These are phyloP conservation scores for Zoanthus sansibaricus DNA, from an alignment of 92 coral and sea anemone species.

Conservation along the genomic window DNA sequence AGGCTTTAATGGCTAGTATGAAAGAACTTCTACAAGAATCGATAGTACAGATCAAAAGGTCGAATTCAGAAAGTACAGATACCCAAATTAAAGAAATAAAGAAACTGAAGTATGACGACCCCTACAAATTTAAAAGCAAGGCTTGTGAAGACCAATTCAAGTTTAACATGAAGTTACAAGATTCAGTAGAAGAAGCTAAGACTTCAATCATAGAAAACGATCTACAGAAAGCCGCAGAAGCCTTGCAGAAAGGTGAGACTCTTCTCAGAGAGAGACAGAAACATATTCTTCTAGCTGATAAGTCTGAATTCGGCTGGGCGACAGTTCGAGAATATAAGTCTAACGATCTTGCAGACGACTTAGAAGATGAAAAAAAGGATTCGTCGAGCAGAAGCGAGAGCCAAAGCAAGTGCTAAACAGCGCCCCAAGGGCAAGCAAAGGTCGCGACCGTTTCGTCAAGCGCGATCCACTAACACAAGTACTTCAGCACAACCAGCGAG, in stretches of 20 bases:
- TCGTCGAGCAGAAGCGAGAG: constrained; percentile 47
- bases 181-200: constrained; percentile 4
- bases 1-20: constrained; percentile 19
- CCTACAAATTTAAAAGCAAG: constrained; percentile 31
- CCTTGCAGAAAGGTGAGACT: background rate
- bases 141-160: constrained; percentile 31
- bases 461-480: background rate
- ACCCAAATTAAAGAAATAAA: constrained; percentile 37
- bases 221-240: constrained; percentile 22
- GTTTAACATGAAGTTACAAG: constrained; percentile 28
- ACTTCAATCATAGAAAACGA: background rate
- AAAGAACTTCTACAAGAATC: constrained; percentile 18
- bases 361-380: constrained; percentile 53
- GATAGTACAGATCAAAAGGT: constrained; percentile 22
- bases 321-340: constrained; percentile 33
- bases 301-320: constrained; percentile 32
- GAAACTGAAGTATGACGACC: constrained; percentile 26
- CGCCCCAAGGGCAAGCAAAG: background rate
- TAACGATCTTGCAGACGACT: constrained; percentile 39
- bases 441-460: background rate
- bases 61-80: constrained; percentile 6
- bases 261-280: constrained; percentile 13
- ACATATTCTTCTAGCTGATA: background rate
- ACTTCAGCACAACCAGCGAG: background rate
- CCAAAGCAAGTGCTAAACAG: constrained; percentile 34